Conservation (phyloP, 2,797 vertebrate species). For the Pseudomugil tenellus region DNA sequence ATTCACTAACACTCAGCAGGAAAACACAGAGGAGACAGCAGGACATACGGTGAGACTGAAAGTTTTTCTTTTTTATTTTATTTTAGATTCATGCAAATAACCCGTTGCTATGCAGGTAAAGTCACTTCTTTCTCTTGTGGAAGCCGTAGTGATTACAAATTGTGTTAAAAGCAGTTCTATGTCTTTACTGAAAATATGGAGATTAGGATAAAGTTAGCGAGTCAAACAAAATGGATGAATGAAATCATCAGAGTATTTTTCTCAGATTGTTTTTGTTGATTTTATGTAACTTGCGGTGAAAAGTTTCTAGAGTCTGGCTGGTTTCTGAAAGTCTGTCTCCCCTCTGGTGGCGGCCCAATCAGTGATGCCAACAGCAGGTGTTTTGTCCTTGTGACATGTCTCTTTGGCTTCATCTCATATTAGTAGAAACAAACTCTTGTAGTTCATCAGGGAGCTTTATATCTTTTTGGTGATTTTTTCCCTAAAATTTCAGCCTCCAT, state of each 20-base stretch:
- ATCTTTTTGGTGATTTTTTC: neutral
- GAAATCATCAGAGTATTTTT: neutral
- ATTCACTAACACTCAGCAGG: constrained; percentile 32
- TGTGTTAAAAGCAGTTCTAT: neutral
- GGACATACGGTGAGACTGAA: constrained; percentile 46
- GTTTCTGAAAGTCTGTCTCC: neutral
- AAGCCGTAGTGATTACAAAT: neutral
- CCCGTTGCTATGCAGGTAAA: neutral
- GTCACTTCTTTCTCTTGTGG: neutral
- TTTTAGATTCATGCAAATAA: neutral
- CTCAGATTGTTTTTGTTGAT: neutral
- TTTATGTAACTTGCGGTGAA: neutral
- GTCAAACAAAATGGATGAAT: fast-evolving
- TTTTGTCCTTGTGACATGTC: constrained; percentile 1
- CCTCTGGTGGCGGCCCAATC: neutral
- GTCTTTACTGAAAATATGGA: neutral
- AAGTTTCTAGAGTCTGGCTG: neutral
- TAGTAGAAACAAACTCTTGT: neutral
- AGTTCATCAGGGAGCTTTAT: neutral
- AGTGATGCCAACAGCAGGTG: constrained; percentile 9
- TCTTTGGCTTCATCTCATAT: neutral
- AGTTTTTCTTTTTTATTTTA: neutral
- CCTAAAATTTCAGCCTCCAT: neutral
- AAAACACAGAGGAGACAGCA: constrained; percentile 10
- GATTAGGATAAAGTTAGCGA: neutral